Base-by-base conservation (phyloP, 2,888 invertebrate genomes). In the Leucania comma region DNA sequence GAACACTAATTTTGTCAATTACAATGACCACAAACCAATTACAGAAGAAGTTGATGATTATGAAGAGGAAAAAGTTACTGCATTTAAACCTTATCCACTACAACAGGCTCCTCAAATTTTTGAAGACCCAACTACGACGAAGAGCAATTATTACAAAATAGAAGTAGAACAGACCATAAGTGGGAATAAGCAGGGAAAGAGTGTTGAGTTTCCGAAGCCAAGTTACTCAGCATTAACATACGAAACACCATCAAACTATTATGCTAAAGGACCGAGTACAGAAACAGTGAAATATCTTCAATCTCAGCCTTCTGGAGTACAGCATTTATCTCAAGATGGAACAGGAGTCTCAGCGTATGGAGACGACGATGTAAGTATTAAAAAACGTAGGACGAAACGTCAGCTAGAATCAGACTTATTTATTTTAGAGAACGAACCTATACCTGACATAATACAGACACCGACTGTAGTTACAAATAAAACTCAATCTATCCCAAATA, bases 361-460 rank as follows among this genome's bases (percentile, higher is more conserved):
- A 63, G 92, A 93, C 32, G 92, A 95, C 26, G 91, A 93, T 81
- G 95, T 96, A 94, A 95, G 95, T 95, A 94, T 88, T 72, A 70
- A 63, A 72, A 84, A 75, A 53, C 76, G 72, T 70, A 87, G 81
- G 26, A 83, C 83, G 20, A 87, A 81, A 78, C 90, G 86, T 85
- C 75, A 85, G 26, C 70, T 94, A 85, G 92, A 94, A 32, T 90
- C 90, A 10, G 80, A 89, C 8, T 89, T 90, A 24, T 94, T 94
- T 80, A 53, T 92, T 62, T 65, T 91, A 80, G 83, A 86, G 14
- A 88, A 86, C 56, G 81, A 84, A 76, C 85, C 80, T 14, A 12
- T 61, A 35, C 46, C 71, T 9, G 42, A 26, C 12, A 60, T 68
- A 46, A 70, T 29, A 42, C 66, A 66, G n/a, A 58, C 50, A 24